Conservation (phyloP, 1,140 invertebrate species). For the Zaprionus africanus region DNA sequence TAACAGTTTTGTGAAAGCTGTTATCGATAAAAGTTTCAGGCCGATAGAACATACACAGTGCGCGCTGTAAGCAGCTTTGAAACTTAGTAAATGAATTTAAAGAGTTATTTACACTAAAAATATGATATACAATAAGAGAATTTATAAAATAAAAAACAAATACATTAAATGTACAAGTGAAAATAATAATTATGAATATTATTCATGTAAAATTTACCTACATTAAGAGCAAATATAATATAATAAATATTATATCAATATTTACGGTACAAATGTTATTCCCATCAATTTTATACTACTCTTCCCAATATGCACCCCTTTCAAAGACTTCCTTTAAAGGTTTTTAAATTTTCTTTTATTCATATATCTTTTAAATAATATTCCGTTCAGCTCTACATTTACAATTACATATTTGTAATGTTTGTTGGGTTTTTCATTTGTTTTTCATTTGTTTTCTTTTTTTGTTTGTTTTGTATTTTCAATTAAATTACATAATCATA, state of each 20-base stretch:
- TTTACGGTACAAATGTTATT: neutral
- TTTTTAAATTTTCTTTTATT: slow-evolving; percentile 68
- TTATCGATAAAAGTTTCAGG: neutral
- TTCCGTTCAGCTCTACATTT: slow-evolving; percentile 82
- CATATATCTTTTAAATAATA: slow-evolving; percentile 77
- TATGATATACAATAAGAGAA: neutral
- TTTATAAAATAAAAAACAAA: neutral
- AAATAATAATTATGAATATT: neutral
- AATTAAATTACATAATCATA: slow-evolving; percentile 70
- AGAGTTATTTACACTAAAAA: no score
- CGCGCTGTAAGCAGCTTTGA: neutral
- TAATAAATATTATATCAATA: neutral
- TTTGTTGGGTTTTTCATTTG: slow-evolving; percentile 48
- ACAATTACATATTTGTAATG: slow-evolving; percentile 80
- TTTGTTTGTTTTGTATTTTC: slow-evolving; percentile 45
- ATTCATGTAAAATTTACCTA: neutral
- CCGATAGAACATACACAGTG: neutral
- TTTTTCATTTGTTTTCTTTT: slow-evolving; percentile 36
- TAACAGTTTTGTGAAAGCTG: neutral
- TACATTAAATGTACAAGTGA: neutral
- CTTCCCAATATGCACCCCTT: neutral
- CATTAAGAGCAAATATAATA: neutral
- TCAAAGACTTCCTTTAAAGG: neutral
- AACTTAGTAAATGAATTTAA: neutral
- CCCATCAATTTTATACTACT: no score